Evolutionary conservation across 2,113 vertebrate genomes (phyloP).

Genomic region (Ochotona curzoniae): DNA sequence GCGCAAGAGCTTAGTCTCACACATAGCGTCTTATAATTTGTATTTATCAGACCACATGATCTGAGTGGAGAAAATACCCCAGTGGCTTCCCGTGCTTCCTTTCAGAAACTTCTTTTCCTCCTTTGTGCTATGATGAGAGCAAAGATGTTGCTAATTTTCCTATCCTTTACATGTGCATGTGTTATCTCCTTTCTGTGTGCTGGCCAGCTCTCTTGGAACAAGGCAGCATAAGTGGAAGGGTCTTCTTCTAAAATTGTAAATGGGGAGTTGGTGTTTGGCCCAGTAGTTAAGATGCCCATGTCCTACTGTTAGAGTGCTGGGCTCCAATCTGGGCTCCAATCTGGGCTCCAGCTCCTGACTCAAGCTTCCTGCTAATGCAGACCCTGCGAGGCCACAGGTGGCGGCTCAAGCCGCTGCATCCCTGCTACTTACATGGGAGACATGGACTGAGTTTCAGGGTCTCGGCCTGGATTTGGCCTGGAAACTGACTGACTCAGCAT

Average conservation of each 20-base stretch:
- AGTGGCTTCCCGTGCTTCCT: not conserved
- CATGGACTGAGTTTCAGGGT: not conserved
- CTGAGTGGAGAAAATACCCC: not conserved
- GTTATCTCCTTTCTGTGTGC: not conserved
- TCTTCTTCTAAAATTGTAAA: not conserved
- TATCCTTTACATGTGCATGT: not conserved
- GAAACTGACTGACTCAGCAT: too few species aligned
- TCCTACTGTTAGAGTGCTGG: too few species aligned
- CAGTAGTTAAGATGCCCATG: too few species aligned
- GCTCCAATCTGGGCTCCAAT: too few species aligned
- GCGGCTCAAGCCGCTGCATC: not conserved
- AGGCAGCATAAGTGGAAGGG: accelerated
- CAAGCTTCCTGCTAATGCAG: too few species aligned
- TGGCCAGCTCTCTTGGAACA: not conserved
- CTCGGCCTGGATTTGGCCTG: too few species aligned
- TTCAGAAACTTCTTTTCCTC: not conserved
- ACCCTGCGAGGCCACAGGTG: too few species aligned
- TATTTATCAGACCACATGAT: not conserved
- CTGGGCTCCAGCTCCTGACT: too few species aligned
- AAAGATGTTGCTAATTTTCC: not conserved
- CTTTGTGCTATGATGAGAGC: not conserved
- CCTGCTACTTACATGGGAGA: too few species aligned
- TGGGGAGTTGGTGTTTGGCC: not conserved
- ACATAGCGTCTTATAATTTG: too few species aligned
- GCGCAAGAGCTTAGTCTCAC: too few species aligned